phyloP scores from a whole-genome alignment of 2,113 vertebrate genomes.

The Pantherophis guttatus region DNA sequence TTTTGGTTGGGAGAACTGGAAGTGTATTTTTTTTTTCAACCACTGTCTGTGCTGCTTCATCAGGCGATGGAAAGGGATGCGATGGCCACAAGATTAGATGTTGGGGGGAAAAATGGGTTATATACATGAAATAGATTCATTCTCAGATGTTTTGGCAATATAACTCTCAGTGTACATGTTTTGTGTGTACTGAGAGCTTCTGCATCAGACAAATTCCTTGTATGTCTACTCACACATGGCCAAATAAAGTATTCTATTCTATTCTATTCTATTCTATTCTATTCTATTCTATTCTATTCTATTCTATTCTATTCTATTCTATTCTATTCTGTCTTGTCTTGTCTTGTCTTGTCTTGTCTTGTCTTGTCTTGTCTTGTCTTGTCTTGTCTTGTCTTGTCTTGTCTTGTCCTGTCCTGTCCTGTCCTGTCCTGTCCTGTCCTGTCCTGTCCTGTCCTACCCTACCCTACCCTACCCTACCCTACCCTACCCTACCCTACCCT shows the following conservation, averaged over 20 bases:
- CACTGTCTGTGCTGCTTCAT: background rate
- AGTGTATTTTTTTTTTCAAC: background rate
- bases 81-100: background rate
- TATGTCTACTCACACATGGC: background rate
- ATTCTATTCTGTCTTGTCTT: too few species aligned
- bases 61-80: background rate
- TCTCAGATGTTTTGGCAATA: background rate
- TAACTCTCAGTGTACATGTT: background rate
- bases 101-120: rapidly evolving
- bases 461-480: too few species aligned
- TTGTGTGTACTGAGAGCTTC: background rate
- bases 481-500: too few species aligned
- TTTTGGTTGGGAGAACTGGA: background rate
- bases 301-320: too few species aligned
- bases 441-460: too few species aligned
- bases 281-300: too few species aligned
- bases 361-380: too few species aligned
- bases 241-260: background rate
- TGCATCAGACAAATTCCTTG: background rate
- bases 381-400: too few species aligned
- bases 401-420: too few species aligned
- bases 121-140: background rate
- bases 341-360: too few species aligned
- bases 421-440: too few species aligned
- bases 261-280: too few species aligned